Percentiles rank a stretch among this genome's conserved stretches.
These are phyloP conservation scores for Ceratina australensis DNA, from an alignment of 1,140 invertebrate genomes.

Conservation along the genomic window DNA sequence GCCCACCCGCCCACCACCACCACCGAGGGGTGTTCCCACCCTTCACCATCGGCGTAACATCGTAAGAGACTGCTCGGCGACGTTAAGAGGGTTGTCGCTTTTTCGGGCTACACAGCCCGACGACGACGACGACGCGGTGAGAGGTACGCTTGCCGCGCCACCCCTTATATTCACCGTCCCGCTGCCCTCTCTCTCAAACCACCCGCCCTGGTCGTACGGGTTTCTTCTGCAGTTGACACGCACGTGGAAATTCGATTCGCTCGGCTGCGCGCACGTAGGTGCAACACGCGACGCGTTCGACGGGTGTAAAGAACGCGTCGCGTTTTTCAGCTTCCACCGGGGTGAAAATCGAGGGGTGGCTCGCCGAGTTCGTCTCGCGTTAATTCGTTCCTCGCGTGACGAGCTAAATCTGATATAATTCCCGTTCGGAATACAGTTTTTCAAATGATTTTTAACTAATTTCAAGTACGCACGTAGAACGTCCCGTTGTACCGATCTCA, in stretches of 20 bases:
- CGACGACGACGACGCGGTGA: too few relatives aligned
- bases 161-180: not conserved
- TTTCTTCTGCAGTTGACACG: conserved; percentile 22
- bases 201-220: not conserved
- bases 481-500: too few relatives aligned
- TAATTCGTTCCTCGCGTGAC: too few relatives aligned
- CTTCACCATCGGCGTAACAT: conserved; percentile 41
- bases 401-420: too few relatives aligned
- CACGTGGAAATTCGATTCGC: conserved; percentile 34
- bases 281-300: conserved; percentile 8
- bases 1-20: not conserved
- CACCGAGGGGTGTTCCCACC: not conserved
- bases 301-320: too few relatives aligned
- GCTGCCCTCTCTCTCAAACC: not conserved
- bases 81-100: conserved; percentile 43
- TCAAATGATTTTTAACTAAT: too few relatives aligned
- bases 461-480: too few relatives aligned
- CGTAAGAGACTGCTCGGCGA: conserved; percentile 49
- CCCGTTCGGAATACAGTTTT: too few relatives aligned
- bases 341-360: not conserved
- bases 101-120: conserved; percentile 10
- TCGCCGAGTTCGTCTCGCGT: too few relatives aligned
- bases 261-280: not conserved
- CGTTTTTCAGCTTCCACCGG: not conserved
- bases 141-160: conserved; percentile 1